phyloP scores from a whole-genome alignment of 2,113 vertebrate species.

The Daphoenositta chrysoptera region DNA sequence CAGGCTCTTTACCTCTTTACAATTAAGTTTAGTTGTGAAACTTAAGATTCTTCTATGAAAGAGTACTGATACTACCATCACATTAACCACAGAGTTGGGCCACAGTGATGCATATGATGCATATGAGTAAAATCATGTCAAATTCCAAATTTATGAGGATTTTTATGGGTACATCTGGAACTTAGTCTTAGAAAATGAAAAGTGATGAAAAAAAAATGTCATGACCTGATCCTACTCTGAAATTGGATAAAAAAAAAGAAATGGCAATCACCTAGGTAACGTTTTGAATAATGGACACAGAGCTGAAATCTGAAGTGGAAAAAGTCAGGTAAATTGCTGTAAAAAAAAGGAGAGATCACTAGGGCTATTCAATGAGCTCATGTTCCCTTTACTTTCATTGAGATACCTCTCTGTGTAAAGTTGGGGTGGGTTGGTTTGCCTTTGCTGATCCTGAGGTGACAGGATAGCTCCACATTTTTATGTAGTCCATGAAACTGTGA shows the following conservation, averaged over 20 bases:
- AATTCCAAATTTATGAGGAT: neutral
- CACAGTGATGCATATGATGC: neutral
- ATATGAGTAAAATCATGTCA: neutral
- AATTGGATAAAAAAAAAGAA: neutral
- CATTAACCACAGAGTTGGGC: neutral
- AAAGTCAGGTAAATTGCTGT: neutral
- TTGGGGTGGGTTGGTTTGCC: neutral
- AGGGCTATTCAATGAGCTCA: neutral
- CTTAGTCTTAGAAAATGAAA: neutral
- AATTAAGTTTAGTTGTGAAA: neutral
- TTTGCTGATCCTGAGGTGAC: neutral
- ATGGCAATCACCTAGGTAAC: neutral
- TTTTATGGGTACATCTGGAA: neutral
- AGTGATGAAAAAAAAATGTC: neutral
- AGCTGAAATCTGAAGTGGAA: neutral
- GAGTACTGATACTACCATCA: neutral
- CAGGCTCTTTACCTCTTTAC: neutral
- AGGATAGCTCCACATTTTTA: accelerated
- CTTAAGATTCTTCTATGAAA: neutral
- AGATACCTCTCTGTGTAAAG: neutral
- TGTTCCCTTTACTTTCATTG: neutral
- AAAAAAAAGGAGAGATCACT: neutral
- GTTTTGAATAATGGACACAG: neutral
- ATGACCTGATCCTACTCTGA: neutral
- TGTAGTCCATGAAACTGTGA: neutral